Evolutionary conservation across 2,797 vertebrate genomes (phyloP).

Genomic region (Octomys mimax): DNA sequence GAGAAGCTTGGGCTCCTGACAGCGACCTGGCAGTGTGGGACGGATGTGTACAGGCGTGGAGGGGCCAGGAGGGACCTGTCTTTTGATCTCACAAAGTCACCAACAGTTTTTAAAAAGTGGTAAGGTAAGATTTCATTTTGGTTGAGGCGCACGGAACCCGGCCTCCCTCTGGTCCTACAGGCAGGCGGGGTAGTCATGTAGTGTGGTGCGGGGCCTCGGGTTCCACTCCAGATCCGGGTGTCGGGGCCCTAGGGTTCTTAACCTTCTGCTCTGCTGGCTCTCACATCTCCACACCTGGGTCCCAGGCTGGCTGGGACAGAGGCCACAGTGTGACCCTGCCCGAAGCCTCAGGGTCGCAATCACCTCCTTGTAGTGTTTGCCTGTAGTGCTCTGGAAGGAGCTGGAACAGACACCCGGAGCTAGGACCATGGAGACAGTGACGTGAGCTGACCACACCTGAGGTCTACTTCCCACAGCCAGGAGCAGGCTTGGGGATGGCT

Average conservation of each 20-base stretch:
- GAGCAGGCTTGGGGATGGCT: not conserved
- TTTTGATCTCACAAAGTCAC: not conserved
- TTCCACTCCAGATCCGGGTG: not conserved
- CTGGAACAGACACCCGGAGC: not conserved
- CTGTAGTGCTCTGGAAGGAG: not conserved
- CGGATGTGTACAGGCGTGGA: fast-evolving
- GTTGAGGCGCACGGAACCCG: not conserved
- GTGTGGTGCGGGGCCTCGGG: not conserved
- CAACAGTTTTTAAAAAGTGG: not conserved
- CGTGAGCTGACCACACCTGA: not conserved
- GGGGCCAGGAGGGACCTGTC: not conserved
- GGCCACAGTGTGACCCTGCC: no score
- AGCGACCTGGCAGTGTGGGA: not conserved
- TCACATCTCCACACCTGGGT: not conserved
- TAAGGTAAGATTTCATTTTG: not conserved
- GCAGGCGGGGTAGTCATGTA: not conserved
- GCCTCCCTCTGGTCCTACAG: no score
- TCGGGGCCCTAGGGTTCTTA: not conserved
- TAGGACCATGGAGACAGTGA: fast-evolving
- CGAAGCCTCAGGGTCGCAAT: not conserved
- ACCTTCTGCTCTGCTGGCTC: not conserved
- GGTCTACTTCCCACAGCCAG: not conserved
- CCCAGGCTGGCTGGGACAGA: not conserved
- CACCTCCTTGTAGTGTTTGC: not conserved
- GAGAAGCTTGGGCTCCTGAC: not conserved